These are phyloP conservation scores for Napeogenes inachia DNA, from an alignment of 2,888 invertebrate genomes.

Conservation along the genomic window DNA sequence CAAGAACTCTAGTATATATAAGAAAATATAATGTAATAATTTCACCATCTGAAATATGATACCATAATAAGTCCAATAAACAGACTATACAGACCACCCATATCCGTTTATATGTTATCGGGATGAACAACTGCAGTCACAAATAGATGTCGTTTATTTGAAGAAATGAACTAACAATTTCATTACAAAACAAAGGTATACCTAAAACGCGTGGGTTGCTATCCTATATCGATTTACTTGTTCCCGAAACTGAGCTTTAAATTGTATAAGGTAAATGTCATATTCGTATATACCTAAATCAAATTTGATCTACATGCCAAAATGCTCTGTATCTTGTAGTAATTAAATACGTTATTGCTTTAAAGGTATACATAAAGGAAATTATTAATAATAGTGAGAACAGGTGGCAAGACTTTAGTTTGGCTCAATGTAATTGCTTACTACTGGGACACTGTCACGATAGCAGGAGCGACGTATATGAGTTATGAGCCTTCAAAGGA, in stretches of 20 bases:
- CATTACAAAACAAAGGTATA: conserved; percentile 70
- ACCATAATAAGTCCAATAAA: conserved; percentile 25
- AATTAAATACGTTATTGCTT: conserved; percentile 35
- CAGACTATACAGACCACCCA: conserved; percentile 56
- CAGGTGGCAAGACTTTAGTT: conserved; percentile 66
- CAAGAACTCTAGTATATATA: no score
- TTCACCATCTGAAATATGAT: conserved; percentile 20
- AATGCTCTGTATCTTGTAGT: conserved; percentile 28
- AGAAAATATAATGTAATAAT: conserved; percentile 9
- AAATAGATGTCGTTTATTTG: conserved; percentile 56
- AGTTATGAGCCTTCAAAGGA: conserved; percentile 45
- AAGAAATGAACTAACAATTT: conserved; percentile 69
- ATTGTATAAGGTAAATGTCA: conserved; percentile 25
- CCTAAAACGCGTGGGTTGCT: conserved; percentile 63
- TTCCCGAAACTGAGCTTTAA: conserved; percentile 29
- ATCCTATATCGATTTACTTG: conserved; percentile 54
- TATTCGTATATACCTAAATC: conserved; percentile 18
- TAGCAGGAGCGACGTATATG: conserved; percentile 51
- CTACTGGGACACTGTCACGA: conserved; percentile 55
- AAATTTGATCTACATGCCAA: conserved; percentile 27
- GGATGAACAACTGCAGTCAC: conserved; percentile 43
- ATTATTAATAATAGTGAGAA: conserved; percentile 64
- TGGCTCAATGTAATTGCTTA: conserved; percentile 67
- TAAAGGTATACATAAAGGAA: conserved; percentile 36
- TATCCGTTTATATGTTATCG: conserved; percentile 36